Conservation (phyloP, 2,888 invertebrate species). For the Cataglyphis albicans region DNA sequence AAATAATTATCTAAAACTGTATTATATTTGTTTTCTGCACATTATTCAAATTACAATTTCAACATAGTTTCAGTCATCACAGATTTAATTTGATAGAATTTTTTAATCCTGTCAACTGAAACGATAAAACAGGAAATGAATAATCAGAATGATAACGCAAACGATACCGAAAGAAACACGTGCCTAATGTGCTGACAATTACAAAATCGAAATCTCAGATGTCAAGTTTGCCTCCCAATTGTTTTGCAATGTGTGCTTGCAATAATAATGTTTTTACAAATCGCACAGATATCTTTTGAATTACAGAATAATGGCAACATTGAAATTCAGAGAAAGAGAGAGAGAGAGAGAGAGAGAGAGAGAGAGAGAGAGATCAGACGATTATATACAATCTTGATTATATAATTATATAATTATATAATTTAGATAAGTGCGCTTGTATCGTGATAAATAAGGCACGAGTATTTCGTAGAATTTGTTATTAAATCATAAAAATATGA, state of each 20-base stretch:
- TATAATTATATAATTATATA: neutral
- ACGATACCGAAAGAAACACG: slow-evolving; percentile 6
- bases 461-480: slow-evolving; percentile 13
- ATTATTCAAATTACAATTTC: neutral
- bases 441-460: neutral
- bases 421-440: slow-evolving; percentile 10
- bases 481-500: slow-evolving; percentile 6
- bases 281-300: neutral
- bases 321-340: neutral
- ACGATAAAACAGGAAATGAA: neutral
- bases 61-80: too few relatives aligned
- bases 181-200: neutral
- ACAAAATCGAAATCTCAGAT: slow-evolving; percentile 7
- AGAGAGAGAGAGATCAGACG: neutral
- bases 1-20: neutral
- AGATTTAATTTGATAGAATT: neutral
- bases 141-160: neutral
- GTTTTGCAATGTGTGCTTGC: neutral
- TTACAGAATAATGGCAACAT: slow-evolving; percentile 6
- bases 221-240: neutral
- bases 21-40: neutral
- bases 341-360: neutral
- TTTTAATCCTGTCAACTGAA: neutral
- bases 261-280: neutral
- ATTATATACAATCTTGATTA: neutral